These are phyloP conservation scores for Sparidentex hasta DNA, from an alignment of 2,797 vertebrate species.

Conservation along the genomic window DNA sequence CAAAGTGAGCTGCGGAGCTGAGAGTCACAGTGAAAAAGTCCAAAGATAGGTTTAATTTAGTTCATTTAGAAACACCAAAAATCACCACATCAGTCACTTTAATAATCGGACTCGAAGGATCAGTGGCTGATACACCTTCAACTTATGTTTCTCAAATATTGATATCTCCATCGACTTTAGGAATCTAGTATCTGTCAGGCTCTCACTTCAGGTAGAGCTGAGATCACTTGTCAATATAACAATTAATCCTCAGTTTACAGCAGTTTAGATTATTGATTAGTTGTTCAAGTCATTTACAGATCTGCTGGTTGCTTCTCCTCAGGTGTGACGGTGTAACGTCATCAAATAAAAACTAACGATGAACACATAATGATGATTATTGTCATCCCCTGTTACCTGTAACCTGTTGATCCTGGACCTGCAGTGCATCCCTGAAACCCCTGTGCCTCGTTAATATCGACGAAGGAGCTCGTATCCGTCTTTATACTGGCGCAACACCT, in stretches of 20 bases:
- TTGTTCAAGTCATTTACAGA: slow-evolving; percentile 18
- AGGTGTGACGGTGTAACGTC: not conserved
- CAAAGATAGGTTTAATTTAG: no score
- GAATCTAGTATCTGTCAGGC: not conserved
- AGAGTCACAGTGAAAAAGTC: no score
- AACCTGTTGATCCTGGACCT: slow-evolving; percentile 10
- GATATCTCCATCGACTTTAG: not conserved
- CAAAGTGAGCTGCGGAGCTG: no score
- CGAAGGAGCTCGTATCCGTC: slow-evolving; percentile 8
- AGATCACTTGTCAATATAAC: slow-evolving; percentile 13
- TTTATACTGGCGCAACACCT: slow-evolving; percentile 20
- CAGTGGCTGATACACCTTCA: no score
- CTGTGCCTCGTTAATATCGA: not conserved
- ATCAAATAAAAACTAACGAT: not conserved
- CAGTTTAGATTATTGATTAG: slow-evolving; percentile 28
- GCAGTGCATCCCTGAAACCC: not conserved
- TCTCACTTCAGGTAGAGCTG: not conserved
- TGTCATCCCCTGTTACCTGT: not conserved
- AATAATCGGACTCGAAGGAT: no score
- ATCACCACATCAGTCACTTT: no score
- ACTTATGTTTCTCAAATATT: not conserved
- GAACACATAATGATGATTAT: not conserved
- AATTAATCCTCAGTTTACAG: not conserved
- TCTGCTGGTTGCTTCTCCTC: not conserved
- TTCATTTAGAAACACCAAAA: no score